Percentiles rank a stretch among this genome's conserved stretches.
phyloP scores from a whole-genome alignment of 2,888 invertebrate genomes.

The Eristalis tenax region DNA sequence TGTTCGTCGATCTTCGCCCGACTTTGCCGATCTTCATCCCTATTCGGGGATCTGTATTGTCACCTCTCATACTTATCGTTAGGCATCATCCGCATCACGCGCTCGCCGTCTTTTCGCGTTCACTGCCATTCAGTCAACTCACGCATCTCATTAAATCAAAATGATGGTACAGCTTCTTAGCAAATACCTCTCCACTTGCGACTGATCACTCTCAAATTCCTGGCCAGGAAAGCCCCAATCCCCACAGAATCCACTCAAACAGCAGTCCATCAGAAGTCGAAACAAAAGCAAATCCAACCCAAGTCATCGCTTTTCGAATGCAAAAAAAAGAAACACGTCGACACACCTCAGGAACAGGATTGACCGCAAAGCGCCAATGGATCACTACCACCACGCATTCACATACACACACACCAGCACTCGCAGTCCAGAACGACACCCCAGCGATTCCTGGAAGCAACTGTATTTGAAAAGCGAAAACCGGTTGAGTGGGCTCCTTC shows the following conservation, averaged over 20 bases:
- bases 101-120: too few species aligned
- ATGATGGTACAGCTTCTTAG: too few species aligned
- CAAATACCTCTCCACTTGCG: too few species aligned
- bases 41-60: too few species aligned
- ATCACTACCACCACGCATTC: slow-evolving; percentile 7
- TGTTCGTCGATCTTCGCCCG: too few species aligned
- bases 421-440: neutral
- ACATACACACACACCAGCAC: neutral
- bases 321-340: neutral
- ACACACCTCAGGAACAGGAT: slow-evolving; percentile 24
- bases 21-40: too few species aligned
- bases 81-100: too few species aligned
- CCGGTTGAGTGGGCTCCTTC: slow-evolving; percentile 72
- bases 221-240: too few species aligned
- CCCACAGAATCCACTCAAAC: neutral
- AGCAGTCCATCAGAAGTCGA: neutral
- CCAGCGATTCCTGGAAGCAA: slow-evolving; percentile 77
- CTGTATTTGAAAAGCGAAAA: slow-evolving; percentile 81
- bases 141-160: too few species aligned
- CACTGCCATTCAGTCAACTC: too few species aligned
- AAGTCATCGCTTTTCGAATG: neutral
- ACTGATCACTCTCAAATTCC: too few species aligned
- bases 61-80: too few species aligned
- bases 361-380: slow-evolving; percentile 26
- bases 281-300: neutral